Base-by-base conservation (phyloP, 2,113 vertebrate genomes). In the Clinocottus analis region DNA sequence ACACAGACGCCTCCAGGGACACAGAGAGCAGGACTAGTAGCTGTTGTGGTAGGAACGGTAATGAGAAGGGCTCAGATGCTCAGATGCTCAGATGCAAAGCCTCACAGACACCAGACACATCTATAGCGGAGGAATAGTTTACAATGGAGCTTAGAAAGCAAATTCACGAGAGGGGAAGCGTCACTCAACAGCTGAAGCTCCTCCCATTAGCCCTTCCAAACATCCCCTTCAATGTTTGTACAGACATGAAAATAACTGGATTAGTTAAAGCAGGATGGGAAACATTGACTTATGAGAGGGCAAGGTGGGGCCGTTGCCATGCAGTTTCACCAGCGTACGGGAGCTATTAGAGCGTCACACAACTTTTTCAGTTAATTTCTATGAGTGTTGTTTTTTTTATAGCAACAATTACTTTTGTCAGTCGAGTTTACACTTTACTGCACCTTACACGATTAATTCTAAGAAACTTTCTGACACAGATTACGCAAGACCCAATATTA, bases 221-320 rank as follows among this genome's bases (percentile, higher is more conserved):
- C 45, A 74, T 75, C 62, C 49, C 35, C 51, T 63, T 67, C 33
- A 72, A 60, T 45, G 45, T 77, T 77, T 75, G 61, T 12, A 27
- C 35, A 23, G 45, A 70, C 37, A 53, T 69, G 45, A 67, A 87
- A 85, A 78, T 73, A 77, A 56, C 77, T 69, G 63, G 66, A 80
- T 60, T 49, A 63, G 72, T 37, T 43, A 14, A 64, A 81, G 71
- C 35, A 7, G 29, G 17, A 55, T 19, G 33, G 67, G 27, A 72
- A 80, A 67, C 25, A 37, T 1, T 63, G 61, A 23, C 7, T 63
- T 66, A 87, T 84, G 59, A 71, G 25, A 56, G 3, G 41, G 31
- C 10, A 29, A 45, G 60, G 37, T 23, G 72, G 49, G 72, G 58
- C 72, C 81, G 88, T 90, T 88, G 82, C 87, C 21, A 41, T 79